Conservation (phyloP, 2,797 vertebrate genomes). For the Chromis chromis region DNA sequence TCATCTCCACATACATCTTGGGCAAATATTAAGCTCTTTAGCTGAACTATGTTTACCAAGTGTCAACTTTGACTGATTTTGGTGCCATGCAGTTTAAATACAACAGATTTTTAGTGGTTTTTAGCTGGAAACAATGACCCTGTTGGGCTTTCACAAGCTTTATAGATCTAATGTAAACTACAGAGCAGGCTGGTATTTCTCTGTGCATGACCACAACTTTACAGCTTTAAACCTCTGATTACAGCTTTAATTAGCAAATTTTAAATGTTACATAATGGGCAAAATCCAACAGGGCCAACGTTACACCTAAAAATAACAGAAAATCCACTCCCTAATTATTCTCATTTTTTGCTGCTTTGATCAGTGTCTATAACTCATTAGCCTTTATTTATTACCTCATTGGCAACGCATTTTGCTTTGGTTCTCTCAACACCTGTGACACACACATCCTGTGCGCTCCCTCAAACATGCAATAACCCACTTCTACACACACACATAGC, state of each 20-base stretch:
- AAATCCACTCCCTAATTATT: neutral
- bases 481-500: neutral
- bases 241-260: neutral
- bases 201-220: neutral
- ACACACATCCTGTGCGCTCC: conserved; percentile 43
- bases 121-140: too few relatives aligned
- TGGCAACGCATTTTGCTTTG: conserved; percentile 35
- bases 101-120: too few relatives aligned
- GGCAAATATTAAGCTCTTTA: too few relatives aligned
- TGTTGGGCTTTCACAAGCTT: too few relatives aligned
- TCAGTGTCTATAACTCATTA: neutral
- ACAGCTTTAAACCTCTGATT: neutral
- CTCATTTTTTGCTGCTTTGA: neutral
- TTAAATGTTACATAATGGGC: neutral
- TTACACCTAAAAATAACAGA: neutral
- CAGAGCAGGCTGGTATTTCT: too few relatives aligned
- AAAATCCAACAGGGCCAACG: neutral
- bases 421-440: conserved; percentile 52
- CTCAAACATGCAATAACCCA: conserved; percentile 1
- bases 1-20: too few relatives aligned
- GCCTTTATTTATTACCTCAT: conserved; percentile 11
- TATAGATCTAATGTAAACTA: too few relatives aligned
- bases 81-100: too few relatives aligned
- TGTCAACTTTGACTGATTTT: too few relatives aligned
- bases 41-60: too few relatives aligned